Conservation (phyloP, 1,140 invertebrate genomes). For the Dolichoris vasculosae region DNA sequence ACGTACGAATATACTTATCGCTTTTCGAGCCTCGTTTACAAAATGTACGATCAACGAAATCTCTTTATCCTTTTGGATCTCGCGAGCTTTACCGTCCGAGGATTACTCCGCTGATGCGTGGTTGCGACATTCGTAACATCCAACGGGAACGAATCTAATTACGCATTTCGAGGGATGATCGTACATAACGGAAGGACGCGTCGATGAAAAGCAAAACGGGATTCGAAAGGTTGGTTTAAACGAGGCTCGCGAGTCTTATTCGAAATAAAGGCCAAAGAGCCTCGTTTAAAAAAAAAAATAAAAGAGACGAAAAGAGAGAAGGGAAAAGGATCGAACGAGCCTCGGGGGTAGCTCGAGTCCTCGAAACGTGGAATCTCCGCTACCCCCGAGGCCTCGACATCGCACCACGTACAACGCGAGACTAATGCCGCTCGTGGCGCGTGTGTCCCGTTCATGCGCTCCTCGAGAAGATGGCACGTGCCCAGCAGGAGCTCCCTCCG, state of each 20-base stretch:
- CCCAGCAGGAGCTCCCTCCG: slow-evolving; percentile 78
- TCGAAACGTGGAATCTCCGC: too few species aligned
- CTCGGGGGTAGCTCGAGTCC: neutral
- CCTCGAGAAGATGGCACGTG: slow-evolving; percentile 77
- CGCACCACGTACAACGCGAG: neutral
- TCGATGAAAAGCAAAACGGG: neutral
- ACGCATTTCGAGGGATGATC: neutral
- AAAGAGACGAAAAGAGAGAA: neutral
- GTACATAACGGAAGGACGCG: neutral
- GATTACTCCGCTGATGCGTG: neutral
- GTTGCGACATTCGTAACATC: neutral
- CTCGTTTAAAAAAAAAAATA: neutral
- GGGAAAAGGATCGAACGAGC: too few species aligned
- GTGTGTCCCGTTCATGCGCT: slow-evolving; percentile 32
- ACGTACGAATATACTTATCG: neutral
- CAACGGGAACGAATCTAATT: neutral
- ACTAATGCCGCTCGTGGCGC: slow-evolving; percentile 35
- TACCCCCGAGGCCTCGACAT: too few species aligned
- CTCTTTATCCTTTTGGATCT: neutral
- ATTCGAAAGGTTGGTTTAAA: slow-evolving; percentile 21
- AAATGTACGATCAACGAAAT: neutral
- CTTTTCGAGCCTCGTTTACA: neutral
- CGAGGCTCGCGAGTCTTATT: neutral
- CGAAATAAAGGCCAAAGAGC: neutral
- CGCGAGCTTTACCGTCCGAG: neutral